Conservation (phyloP, 1,140 invertebrate species). For the Drosophila busckii region DNA sequence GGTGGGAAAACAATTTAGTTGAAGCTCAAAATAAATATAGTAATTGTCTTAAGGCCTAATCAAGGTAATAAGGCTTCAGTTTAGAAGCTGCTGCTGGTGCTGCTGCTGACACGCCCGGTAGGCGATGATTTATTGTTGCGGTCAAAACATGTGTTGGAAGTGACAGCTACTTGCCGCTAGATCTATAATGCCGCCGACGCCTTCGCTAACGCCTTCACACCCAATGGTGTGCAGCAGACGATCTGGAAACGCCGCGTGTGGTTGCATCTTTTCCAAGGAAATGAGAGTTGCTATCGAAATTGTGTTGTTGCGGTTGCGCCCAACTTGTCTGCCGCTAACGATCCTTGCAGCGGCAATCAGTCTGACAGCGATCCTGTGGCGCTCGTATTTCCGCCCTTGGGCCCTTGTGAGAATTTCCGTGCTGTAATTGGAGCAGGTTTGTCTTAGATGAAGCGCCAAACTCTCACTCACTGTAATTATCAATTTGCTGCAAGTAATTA, state of each 20-base stretch:
- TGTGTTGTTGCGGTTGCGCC: slow-evolving; percentile 76
- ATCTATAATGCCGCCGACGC: slow-evolving; percentile 68
- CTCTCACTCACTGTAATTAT: slow-evolving; percentile 45
- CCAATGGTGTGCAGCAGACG: neutral
- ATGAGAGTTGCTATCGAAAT: slow-evolving; percentile 46
- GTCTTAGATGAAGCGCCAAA: slow-evolving; percentile 31
- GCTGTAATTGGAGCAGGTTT: slow-evolving; percentile 62
- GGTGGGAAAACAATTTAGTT: slow-evolving; percentile 42
- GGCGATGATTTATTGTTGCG: slow-evolving; percentile 75
- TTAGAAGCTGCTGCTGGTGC: slow-evolving; percentile 2
- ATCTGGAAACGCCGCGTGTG: slow-evolving; percentile 59
- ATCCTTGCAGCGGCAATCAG: slow-evolving; percentile 77
- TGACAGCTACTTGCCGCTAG: slow-evolving; percentile 78
- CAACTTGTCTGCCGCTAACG: slow-evolving; percentile 78
- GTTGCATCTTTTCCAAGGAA: slow-evolving; percentile 32
- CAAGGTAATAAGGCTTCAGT: neutral
- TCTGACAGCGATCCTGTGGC: slow-evolving; percentile 46
- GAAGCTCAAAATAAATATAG: slow-evolving; percentile 1
- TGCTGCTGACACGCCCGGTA: slow-evolving; percentile 59
- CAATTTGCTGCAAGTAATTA: slow-evolving; percentile 65
- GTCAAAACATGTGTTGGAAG: slow-evolving; percentile 79
- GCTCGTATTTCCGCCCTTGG: slow-evolving; percentile 63
- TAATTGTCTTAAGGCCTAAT: neutral
- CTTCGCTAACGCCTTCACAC: slow-evolving; percentile 12
- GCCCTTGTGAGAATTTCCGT: slow-evolving; percentile 69